Evolutionary conservation across 2,797 vertebrate genomes (phyloP), one percentile per base, ranked within the genome.

Genomic region (Melanogrammus aeglefinus): DNA sequence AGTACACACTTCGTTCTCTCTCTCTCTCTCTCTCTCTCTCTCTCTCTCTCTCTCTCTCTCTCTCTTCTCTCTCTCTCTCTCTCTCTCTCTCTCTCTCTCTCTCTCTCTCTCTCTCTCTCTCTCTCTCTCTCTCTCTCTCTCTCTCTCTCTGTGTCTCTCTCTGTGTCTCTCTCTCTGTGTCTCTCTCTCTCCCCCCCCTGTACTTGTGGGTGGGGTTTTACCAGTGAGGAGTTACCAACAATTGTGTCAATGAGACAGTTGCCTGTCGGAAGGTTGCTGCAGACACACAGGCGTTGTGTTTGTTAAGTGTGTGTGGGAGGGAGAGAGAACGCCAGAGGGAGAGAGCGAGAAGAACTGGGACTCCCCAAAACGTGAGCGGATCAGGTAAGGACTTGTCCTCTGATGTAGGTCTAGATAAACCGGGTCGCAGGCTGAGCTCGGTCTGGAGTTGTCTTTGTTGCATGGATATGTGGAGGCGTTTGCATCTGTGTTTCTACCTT

Each of bases 381-480:
- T 89, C 87, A 94, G 94, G 94, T 95, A 94, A 89, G 93, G 79
- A 85, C 88, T 82, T 78, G 86, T 84, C 41, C 75, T 13, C 14
- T 71, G 27, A 33, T 70, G 27, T 16, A 31, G 24, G 27, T 71
- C 13, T 71, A 4, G 9, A 31, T 70, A 9, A 6, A 6, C 10
- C 0, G 66, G 7, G 10, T 75, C 83, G 21, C 57, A 39, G 76
- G 66, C 78, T 74, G 1, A 38, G 39, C 39, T 81, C 73, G 78
- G 74, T 7, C 24, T 70, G 66, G 51, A 16, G 16, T 47, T 47
- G 51, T 57, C 6, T 57, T 57, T 57, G 51, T 21, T 18, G 18
- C 18, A 16, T n/a, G 3, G 51, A 57, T 57, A 6, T 57, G 57
- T 24, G 57, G 57, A 63, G 57, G 57, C 24, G 7, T 63, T 24